phyloP scores from a whole-genome alignment of 2,888 invertebrate species.

The Cosmia pyralina region DNA sequence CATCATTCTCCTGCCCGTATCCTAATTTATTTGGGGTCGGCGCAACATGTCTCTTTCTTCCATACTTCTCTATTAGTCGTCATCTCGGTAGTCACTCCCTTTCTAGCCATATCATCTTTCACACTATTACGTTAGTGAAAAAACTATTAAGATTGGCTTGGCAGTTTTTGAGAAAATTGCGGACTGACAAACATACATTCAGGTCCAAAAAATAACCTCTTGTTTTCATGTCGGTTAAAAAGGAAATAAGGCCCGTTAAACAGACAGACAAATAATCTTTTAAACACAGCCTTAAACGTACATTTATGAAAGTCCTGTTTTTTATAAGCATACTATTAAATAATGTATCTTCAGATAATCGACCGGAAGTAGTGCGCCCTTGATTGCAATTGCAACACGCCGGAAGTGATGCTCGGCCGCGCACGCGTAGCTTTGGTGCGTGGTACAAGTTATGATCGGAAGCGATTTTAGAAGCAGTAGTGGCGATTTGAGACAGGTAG shows the following conservation, averaged over 20 bases:
- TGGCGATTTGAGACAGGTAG: background rate
- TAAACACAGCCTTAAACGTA: background rate
- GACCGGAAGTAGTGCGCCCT: slow-evolving; percentile 63
- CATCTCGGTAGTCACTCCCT: too few relatives aligned
- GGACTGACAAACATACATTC: background rate
- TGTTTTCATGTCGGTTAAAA: background rate
- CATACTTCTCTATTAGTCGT: too few relatives aligned
- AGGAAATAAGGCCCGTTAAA: background rate
- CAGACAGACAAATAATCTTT: background rate
- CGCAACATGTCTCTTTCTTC: too few relatives aligned
- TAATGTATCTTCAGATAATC: slow-evolving; percentile 59
- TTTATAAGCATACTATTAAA: slow-evolving; percentile 39
- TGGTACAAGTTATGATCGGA: slow-evolving; percentile 25
- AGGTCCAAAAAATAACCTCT: background rate
- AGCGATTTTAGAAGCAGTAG: slow-evolving; percentile 2
- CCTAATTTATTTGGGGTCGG: too few relatives aligned
- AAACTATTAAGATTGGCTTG: background rate
- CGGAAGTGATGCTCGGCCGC: slow-evolving; percentile 63
- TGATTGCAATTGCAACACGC: slow-evolving; percentile 62
- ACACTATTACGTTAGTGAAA: background rate
- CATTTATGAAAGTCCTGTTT: slow-evolving; percentile 38
- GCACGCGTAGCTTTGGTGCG: slow-evolving; percentile 41
- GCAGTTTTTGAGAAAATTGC: background rate
- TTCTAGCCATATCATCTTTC: too few relatives aligned
- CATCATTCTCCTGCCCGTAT: too few relatives aligned